Base-by-base conservation (phyloP, 2,888 invertebrate species). In the Ditula angustiorana region DNA sequence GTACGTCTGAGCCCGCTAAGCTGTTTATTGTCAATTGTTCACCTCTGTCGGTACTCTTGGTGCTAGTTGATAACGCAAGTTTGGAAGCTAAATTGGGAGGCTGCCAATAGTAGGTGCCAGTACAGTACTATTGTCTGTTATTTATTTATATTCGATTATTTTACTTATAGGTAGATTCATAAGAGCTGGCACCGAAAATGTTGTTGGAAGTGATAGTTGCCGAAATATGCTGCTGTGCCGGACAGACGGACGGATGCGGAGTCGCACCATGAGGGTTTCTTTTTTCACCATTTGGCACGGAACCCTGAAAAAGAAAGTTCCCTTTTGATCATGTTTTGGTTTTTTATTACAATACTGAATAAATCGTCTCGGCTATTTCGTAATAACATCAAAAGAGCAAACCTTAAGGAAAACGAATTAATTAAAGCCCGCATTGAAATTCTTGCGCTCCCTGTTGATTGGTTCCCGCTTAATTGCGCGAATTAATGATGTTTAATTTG, bases 361-460 rank as follows among this genome's bases (percentile, higher is more conserved):
- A 21, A 35, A 53, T 21, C 30, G 11, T 10, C 11, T 46, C 24
- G n/a, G n/a, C 46, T n/a, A 46, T 30, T 28, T 35, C 46, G 37
- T 28, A 37, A 37, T 55, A 62, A 61, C 55, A 61, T 61, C 62
- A 56, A 62, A 49, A 47, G 56, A 10, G 49, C 24, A 13, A 50
- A 24, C 19, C 46, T 46, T 10, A 49, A 56, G 24, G 47, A 19
- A 50, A 46, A 52, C 58, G 52, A 63, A 52, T 58, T 63, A 57
- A 63, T 58, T 58, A 63, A 46, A 52, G 50, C 24, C 13, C 47
- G 52, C 41, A 44, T 58, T 52, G 50, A 58, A 58, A 58, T 63
- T 58, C 50, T 49, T 26, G 52, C 16, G 24, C 50, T 44, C 50
- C 16, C 52, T 46, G 16, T 46, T 58, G 58, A 58, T 63, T 41